phyloP scores from a whole-genome alignment of 2,113 vertebrate genomes.

The Pomatostomus ruficeps region DNA sequence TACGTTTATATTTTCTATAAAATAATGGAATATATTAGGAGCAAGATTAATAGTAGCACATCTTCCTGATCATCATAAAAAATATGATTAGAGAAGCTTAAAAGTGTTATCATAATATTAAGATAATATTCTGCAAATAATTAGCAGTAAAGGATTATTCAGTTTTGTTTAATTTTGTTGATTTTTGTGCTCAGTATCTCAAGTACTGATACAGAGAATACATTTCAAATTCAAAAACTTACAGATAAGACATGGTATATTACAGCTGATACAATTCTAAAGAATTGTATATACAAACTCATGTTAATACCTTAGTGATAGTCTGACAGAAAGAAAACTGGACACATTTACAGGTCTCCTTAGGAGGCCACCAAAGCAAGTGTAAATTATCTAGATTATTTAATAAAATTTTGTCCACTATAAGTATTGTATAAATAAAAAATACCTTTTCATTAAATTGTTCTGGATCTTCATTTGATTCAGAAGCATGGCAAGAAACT shows the following conservation, averaged over 20 bases:
- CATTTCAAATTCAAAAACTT: background rate
- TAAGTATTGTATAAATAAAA: background rate
- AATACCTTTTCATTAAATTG: constrained; percentile 71
- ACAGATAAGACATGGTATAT: background rate
- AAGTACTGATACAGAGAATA: background rate
- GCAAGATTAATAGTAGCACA: background rate
- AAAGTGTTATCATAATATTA: background rate
- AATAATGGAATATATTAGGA: background rate
- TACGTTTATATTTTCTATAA: background rate
- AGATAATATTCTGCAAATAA: background rate
- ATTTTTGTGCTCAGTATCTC: background rate
- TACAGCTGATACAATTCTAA: background rate
- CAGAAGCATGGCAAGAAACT: constrained; percentile 25
- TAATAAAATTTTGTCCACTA: background rate
- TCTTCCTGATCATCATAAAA: background rate
- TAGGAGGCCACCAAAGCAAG: background rate
- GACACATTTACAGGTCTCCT: background rate
- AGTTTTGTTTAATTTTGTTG: background rate
- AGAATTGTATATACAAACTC: background rate
- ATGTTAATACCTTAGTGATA: background rate
- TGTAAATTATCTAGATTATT: background rate
- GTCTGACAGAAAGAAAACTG: background rate
- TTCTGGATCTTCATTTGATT: constrained; percentile 59
- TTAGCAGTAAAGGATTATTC: background rate
- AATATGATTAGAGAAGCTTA: background rate